Evolutionary conservation across 2,888 invertebrate genomes (phyloP), one percentile per base, ranked within the genome.

Genomic region (Agriotes lineatus): DNA sequence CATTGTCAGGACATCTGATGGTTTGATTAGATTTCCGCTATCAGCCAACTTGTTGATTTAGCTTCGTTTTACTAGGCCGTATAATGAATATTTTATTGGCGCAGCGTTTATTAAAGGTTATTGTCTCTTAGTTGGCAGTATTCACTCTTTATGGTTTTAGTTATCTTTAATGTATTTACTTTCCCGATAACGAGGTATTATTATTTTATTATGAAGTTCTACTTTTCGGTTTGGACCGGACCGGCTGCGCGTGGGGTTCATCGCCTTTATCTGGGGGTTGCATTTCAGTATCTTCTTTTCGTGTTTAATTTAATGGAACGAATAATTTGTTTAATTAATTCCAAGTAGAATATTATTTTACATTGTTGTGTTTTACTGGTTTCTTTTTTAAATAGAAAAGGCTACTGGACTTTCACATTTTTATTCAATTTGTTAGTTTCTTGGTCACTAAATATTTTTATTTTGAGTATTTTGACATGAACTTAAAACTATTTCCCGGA

Each of bases 91-190:
- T 39, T 12, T 39, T 12, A 39, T 39, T 12, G 4, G n/a, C 4
- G 39, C 10, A 39, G n/a, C 4, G n/a, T 39, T 39, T 39, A 39
- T 14, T 10, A 39, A 39, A 39, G 39, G 39, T 39, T 39, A 39
- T 39, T 39, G 39, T 14, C 39, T 39, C 39, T 3, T 14, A 10
- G 14, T 39, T 39, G 39, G 3, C 14, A 39, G n/a, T 39, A 39
- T 39, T 39, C 39, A 14, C 39, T 39, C 39, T 39, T 39, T 39
- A 39, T 39, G 39, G 39, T 39, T 39, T 14, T 39, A 6, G n/a
- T 39, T 39, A 39, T 10, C 39, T 39, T 39, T 39, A 14, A 39
- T 39, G n/a, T 39, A 39, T 39, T 39, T 39, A 39, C 39, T 39
- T 39, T 39, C 2, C 4, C 14, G 39, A 39, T 39, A 39, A 39